Percentiles rank a stretch among this genome's conserved stretches.
These are phyloP conservation scores for Trichoplusia ni DNA, from an alignment of 1,140 invertebrate species.

Conservation along the genomic window DNA sequence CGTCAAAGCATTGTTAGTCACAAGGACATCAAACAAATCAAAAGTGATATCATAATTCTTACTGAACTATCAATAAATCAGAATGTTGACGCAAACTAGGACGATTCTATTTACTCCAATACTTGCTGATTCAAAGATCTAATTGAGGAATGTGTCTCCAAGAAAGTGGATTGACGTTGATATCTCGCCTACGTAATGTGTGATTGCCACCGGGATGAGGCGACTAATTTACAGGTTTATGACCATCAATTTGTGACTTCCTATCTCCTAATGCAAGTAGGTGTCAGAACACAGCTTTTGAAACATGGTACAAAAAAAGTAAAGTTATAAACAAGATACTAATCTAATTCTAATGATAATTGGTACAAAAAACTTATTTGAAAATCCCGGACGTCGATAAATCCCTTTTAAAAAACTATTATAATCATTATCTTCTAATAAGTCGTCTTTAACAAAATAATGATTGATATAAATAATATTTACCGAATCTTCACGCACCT, in stretches of 20 bases:
- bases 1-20: constrained; percentile 8
- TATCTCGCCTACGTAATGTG: constrained; percentile 27
- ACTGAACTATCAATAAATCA: constrained; percentile 4
- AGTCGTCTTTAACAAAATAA: too few species aligned
- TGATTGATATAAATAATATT: too few species aligned
- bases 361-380: too few species aligned
- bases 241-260: constrained; percentile 31
- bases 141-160: constrained; percentile 28
- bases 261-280: constrained; percentile 32
- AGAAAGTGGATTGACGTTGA: constrained; percentile 34
- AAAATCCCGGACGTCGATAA: too few species aligned
- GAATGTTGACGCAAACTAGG: constrained; percentile 22
- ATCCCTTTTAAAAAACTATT: too few species aligned
- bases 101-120: constrained; percentile 23
- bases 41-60: not conserved
- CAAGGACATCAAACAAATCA: not conserved
- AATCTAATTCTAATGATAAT: too few species aligned
- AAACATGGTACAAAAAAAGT: not conserved
- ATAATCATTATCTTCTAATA: too few species aligned
- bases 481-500: too few species aligned
- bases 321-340: too few species aligned
- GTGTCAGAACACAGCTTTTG: not conserved
- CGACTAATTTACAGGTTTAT: constrained; percentile 28
- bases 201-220: constrained; percentile 21
- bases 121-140: constrained; percentile 5